phyloP scores from a whole-genome alignment of 2,888 invertebrate species.

The Ectropis crepuscularia region DNA sequence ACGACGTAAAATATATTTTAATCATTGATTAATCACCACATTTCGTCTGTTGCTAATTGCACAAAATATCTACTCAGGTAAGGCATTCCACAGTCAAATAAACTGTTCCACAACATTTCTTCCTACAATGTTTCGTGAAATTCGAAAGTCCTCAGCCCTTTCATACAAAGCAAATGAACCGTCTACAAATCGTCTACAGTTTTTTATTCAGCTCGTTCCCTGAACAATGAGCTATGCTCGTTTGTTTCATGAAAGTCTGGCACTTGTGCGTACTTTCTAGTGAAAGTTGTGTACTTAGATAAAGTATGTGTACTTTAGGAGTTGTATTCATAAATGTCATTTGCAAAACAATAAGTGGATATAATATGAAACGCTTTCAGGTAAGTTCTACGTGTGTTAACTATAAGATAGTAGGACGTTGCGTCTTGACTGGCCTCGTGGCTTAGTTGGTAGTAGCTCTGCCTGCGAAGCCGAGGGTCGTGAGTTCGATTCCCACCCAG shows the following conservation, averaged over 20 bases:
- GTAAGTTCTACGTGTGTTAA: no score
- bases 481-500: no score
- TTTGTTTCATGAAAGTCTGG: constrained; percentile 42
- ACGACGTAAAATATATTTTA: no score
- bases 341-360: no score
- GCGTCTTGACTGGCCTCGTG: no score
- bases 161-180: constrained; percentile 38
- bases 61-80: no score
- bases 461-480: no score
- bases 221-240: constrained; percentile 36
- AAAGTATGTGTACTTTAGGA: constrained; percentile 10
- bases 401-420: no score
- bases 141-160: constrained; percentile 25
- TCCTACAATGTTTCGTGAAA: not conserved
- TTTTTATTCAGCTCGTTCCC: constrained; percentile 31
- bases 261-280: constrained; percentile 24
- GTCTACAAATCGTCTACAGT: constrained; percentile 29
- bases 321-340: constrained; percentile 1
- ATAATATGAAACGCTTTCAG: no score
- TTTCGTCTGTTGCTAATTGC: no score
- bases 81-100: not conserved
- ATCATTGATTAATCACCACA: no score
- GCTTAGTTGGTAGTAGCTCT: no score
- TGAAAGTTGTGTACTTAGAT: constrained; percentile 27
- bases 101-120: not conserved